Evolutionary conservation across 92 coral and sea anemone genomes (phyloP).

Genomic region (Paramuricea clavata): DNA sequence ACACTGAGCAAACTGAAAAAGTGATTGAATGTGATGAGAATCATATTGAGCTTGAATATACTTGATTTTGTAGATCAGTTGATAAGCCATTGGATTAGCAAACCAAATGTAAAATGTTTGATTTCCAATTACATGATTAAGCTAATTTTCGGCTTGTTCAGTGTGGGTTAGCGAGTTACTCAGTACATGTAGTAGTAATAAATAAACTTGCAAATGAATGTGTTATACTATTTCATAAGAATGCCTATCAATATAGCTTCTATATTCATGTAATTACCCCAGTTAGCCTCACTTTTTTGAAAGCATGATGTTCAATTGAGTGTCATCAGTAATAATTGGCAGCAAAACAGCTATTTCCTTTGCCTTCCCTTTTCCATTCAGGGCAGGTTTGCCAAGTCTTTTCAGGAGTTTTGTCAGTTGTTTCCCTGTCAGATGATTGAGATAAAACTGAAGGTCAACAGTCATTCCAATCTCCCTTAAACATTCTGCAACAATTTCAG

Average conservation of each 20-base stretch:
- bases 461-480: conserved; percentile 41
- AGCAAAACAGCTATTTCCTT: conserved; percentile 59
- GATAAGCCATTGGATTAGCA: no score
- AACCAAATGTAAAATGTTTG: no score
- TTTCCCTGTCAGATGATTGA: conserved; percentile 50
- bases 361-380: conserved; percentile 65
- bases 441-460: not conserved
- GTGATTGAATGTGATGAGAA: no score
- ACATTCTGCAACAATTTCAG: conserved; percentile 46
- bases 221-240: no score
- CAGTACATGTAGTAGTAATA: no score
- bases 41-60: no score
- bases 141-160: no score
- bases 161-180: no score
- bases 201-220: no score
- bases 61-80: no score
- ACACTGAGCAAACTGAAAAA: no score
- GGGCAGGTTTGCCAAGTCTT: conserved; percentile 64
- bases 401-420: conserved; percentile 39
- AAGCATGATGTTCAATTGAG: conserved; percentile 20
- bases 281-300: conserved; percentile 32
- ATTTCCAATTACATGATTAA: no score
- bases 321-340: not conserved
- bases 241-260: not conserved
- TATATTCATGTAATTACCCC: not conserved